Base-by-base conservation (phyloP, 1,140 invertebrate genomes). In the Araneus ventricosus region DNA sequence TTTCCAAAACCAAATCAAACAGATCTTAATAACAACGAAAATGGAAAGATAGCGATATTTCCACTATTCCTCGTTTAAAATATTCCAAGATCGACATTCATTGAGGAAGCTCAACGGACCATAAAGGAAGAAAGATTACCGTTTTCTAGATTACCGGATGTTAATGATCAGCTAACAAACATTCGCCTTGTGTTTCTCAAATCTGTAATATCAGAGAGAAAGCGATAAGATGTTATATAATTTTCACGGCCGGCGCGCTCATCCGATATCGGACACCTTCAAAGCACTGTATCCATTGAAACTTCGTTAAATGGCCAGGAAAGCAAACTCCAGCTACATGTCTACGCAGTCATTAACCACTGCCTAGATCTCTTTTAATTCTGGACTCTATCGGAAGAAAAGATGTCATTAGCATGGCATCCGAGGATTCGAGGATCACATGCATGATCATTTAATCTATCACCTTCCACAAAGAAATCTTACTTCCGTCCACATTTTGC, bases 201-300 rank as follows among this genome's bases (percentile, higher is more conserved):
- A 37, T 75, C 14, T 14, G 30, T n/a, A n/a, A n/a, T n/a, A n/a
- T n/a, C n/a, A n/a, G 1, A 4, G 70, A 10, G 4, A 75, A 24
- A 34, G 30, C 70, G 30, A 75, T 75, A 75, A 37, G 70, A 75
- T 20, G 30, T 75, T 75, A 75, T 75, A 75, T 75, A 75, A 75
- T 37, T 37, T 37, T 75, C 70, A 22, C n/a, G 70, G 70, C 4
- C 70, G 20, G 34, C 37, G 37, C 30, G 10, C 70, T 27, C 30
- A 37, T 34, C 8, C 14, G 10, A 17, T 52, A 52, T 52, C 10
- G 17, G 17, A 14, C 14, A 2, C 27, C 70, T 75, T 34, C 8
- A 75, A 75, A 75, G 17, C 10, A 52, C 0, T n/a, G 4, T 4
- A 20, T 34, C 67, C 27, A 75, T 75, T 17, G 30, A 30, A 75